Evolutionary conservation across 2,888 invertebrate species (phyloP), one percentile per base, ranked within the genome.

Genomic region (Drosophila buzzatii): DNA sequence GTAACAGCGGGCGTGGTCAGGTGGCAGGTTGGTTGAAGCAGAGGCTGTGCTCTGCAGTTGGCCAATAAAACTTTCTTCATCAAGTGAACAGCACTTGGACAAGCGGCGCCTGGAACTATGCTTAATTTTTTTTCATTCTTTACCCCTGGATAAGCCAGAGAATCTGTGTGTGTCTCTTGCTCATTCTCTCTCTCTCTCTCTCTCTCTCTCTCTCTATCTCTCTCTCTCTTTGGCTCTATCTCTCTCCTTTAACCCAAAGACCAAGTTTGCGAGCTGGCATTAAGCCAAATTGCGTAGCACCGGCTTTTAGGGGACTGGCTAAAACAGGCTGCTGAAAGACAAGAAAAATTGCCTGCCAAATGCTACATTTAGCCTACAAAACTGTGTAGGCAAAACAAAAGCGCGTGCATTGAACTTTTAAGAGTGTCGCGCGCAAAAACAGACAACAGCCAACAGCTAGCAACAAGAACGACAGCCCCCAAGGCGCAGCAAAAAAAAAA

Each of bases 41-140:
- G 47, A 44, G 23, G 14, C 41, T 42, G n/a, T 18, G n/a, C 18
- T 42, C 41, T 31, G 59, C 44, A 60, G 47, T 68, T 70, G 73
- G 71, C 77, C 84, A 82, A 85, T 82, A 86, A 91, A 90, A 91
- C 75, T 90, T 90, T 90, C 80, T 83, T 85, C 83, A 90, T 91
- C 87, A 90, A 85, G 77, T 85, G 85, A 82, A 77, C 79, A 77
- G 75, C 71, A 75, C 65, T 84, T 82, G 71, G 61, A 59, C 52
- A 56, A 64, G 61, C 70, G 77, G 55, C 81, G 84, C 82, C 79
- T 76, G 72, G 77, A 87, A 87, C 82, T 87, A 81, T 77, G 83
- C 86, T 89, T 87, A 76, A 79, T 79, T 81, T 86, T 23, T 23
- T 45, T 47, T 47, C 27, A 7, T 3, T n/a, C 37, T 77, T 77